Evolutionary conservation across 2,888 invertebrate genomes (phyloP).

Genomic region (Sinelater perroti): DNA sequence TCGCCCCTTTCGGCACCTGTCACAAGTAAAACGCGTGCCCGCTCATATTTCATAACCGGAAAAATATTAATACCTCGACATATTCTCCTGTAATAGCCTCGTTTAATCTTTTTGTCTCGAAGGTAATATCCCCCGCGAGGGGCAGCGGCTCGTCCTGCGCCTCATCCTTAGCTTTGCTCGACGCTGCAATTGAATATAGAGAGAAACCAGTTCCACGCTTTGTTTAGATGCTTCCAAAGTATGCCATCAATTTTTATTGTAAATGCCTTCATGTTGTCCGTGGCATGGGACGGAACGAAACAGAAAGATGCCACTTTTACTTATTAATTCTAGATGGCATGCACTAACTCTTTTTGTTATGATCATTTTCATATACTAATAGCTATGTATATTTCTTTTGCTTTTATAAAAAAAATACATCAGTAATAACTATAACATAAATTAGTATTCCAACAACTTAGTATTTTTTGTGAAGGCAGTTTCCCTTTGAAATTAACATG

Average conservation of each 20-base stretch:
- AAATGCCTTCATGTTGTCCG: slow-evolving; percentile 25
- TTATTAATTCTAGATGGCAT: slow-evolving; percentile 27
- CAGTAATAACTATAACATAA: too few species aligned
- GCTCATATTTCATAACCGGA: slow-evolving; percentile 55
- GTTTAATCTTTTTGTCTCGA: slow-evolving; percentile 42
- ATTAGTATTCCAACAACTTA: too few species aligned
- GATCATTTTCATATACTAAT: too few species aligned
- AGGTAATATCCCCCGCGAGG: slow-evolving; percentile 31
- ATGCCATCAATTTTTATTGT: slow-evolving; percentile 30
- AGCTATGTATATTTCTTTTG: too few species aligned
- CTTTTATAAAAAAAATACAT: too few species aligned
- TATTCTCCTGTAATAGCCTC: slow-evolving; percentile 43
- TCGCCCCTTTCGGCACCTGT: slow-evolving; percentile 59
- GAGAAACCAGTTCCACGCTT: slow-evolving; percentile 32
- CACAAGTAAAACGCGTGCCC: slow-evolving; percentile 51
- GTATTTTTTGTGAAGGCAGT: too few species aligned
- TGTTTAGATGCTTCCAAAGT: slow-evolving; percentile 29
- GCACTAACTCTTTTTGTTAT: slow-evolving; percentile 4
- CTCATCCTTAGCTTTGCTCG: slow-evolving; percentile 22
- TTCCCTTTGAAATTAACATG: too few species aligned
- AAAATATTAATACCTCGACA: slow-evolving; percentile 52
- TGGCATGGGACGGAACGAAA: slow-evolving; percentile 5
- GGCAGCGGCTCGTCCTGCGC: slow-evolving; percentile 13
- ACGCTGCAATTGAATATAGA: slow-evolving; percentile 28
- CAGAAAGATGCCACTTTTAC: slow-evolving; percentile 17